Base-by-base conservation (phyloP, 2,797 vertebrate species). In the Lutjanus campechanus region DNA sequence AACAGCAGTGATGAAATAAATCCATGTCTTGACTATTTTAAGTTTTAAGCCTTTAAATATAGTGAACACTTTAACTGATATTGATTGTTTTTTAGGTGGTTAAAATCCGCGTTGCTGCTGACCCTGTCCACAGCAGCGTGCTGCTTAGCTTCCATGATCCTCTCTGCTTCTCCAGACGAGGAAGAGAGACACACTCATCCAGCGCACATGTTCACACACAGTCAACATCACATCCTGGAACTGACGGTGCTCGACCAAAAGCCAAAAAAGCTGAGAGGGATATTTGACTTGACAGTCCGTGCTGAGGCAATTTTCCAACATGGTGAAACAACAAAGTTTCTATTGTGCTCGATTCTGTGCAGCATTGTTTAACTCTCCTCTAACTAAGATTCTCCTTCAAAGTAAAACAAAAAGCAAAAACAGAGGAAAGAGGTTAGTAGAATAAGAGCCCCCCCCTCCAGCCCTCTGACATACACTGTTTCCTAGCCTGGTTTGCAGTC, bases 261-360 rank as follows among this genome's bases (percentile, higher is more conserved):
- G 73, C 85, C 84, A 12, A 12, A 46, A 46, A 69, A 68, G 82
- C 88, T 29, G 70, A 25, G 86, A 90, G 74, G 77, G 73, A 92
- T 85, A 88, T 93, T 84, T 82, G 81, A 87, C 78, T 84, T 83
- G 89, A 92, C 92, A 88, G 87, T 81, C 78, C 88, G 86, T 73
- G 79, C 85, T 86, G 86, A 90, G 88, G 83, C 90, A 86, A 88
- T 91, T 91, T 82, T 84, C 87, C 79, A 85, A 85, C 81, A 67
- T 46, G 77, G 69, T 67, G 29, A 53, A 85, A 84, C 81, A 85
- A 91, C 88, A 91, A 82, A 85, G 88, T 92, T 92, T 88, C 81
- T 73, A 81, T 91, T 92, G 85, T 91, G 22, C 73, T 84, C 58
- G 1, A 7, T 22, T 89, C 77, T 82, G 76, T 53, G 81, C 76